Conservation (phyloP, 1,140 invertebrate species). For the Maconellicoccus hirsutus region DNA sequence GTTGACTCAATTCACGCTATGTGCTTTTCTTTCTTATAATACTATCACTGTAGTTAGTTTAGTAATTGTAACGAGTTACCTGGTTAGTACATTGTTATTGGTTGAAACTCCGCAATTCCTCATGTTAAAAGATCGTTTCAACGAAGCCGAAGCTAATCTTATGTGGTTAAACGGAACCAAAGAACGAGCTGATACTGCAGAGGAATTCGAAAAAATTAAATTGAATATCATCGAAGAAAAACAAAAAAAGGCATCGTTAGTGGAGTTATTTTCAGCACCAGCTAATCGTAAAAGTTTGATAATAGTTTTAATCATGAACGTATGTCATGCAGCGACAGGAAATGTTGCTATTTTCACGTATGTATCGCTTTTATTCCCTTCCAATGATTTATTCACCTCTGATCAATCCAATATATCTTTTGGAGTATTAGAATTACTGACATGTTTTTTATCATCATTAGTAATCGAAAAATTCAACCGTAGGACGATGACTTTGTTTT, state of each 20-base stretch:
- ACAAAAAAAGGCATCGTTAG: constrained; percentile 32
- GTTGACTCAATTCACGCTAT: not conserved
- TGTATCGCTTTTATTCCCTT: not conserved
- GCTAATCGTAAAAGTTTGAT: constrained; percentile 29
- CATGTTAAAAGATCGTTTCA: not conserved
- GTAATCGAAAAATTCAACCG: not conserved
- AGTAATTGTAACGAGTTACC: not conserved
- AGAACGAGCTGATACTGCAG: not conserved
- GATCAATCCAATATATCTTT: not conserved
- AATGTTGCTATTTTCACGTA: not conserved
- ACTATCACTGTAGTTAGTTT: not conserved
- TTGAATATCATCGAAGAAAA: not conserved
- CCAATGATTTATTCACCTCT: not conserved
- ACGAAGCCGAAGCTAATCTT: not conserved
- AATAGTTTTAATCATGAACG: constrained; percentile 35
- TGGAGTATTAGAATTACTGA: constrained; percentile 33
- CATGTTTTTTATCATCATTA: constrained; percentile 48
- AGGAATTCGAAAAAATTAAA: not conserved
- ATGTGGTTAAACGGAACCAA: not conserved
- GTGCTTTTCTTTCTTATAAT: not conserved
- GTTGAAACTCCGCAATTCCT: not conserved
- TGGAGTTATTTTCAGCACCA: constrained; percentile 30
- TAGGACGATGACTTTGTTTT: not conserved
- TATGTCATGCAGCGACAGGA: not conserved
- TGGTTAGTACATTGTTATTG: not conserved